A percentile compares a stretch with the other conserved stretches of the same genome.
Evolutionary conservation across 2,888 invertebrate species (phyloP).

Genomic region (Hoplodrina blanda): DNA sequence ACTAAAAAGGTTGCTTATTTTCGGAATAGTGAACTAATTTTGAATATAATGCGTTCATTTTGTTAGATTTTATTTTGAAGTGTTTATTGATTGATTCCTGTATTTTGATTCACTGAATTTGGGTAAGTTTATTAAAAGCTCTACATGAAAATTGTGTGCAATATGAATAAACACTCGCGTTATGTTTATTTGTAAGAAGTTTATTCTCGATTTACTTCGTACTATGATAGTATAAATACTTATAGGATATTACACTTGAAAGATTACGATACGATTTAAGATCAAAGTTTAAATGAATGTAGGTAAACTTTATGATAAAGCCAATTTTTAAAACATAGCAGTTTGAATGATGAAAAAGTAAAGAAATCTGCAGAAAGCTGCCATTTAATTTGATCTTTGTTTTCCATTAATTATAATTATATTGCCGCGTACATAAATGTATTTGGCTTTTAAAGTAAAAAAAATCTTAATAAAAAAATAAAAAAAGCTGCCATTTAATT

Average conservation of each 20-base stretch:
- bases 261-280: too few species aligned
- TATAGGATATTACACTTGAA: background rate
- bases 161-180: conserved; percentile 21
- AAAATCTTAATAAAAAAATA: too few species aligned
- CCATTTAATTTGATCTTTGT: too few species aligned
- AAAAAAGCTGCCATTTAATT: too few species aligned
- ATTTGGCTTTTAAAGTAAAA: too few species aligned
- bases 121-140: conserved; percentile 40
- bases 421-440: too few species aligned
- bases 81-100: conserved; percentile 43
- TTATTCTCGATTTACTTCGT: background rate
- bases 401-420: too few species aligned
- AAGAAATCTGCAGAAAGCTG: too few species aligned
- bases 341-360: too few species aligned
- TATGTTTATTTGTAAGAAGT: conserved; percentile 24
- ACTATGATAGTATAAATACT: background rate
- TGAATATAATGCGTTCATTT: conserved; percentile 33
- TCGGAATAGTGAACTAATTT: conserved; percentile 20
- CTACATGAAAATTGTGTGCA: conserved; percentile 13
- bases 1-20: background rate
- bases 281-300: background rate
- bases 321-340: too few species aligned
- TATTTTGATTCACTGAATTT: conserved; percentile 40
- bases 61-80: conserved; percentile 10
- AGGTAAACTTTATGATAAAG: too few species aligned